phyloP scores from a whole-genome alignment of 2,113 vertebrate species.

The Gadus chalcogrammus region DNA sequence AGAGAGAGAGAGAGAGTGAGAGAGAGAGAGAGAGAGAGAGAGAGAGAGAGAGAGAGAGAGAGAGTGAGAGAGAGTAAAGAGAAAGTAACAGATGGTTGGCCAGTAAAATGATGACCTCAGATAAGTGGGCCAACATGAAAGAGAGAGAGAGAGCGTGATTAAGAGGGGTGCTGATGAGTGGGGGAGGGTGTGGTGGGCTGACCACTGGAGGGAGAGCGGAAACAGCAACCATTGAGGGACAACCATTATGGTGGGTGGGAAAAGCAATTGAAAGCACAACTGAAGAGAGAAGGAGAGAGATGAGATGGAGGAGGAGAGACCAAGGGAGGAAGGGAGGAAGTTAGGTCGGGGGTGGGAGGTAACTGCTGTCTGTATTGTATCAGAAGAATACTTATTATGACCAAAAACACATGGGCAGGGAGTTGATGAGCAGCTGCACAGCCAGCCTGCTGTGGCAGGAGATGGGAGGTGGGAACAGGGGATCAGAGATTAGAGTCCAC shows the following conservation, averaged over 20 bases:
- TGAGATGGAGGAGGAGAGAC: neutral
- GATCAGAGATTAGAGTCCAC: neutral
- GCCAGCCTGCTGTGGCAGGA: neutral
- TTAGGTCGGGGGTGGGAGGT: neutral
- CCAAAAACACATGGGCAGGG: constrained; percentile 26
- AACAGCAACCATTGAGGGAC: neutral
- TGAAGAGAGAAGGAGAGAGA: neutral
- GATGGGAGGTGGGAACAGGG: neutral
- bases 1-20: no score
- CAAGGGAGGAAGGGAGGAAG: neutral
- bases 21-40: neutral
- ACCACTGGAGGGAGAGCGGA: neutral
- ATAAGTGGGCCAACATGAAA: neutral
- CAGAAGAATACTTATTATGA: constrained; percentile 10
- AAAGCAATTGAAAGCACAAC: neutral
- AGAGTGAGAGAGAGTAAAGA: constrained; percentile 7
- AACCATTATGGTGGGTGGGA: neutral
- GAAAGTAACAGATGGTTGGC: neutral
- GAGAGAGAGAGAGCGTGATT: neutral
- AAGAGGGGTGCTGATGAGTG: neutral
- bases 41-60: constrained; percentile 5
- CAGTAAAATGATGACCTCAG: constrained; percentile 5
- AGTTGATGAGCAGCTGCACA: neutral
- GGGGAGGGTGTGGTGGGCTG: no score
- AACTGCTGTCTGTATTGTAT: constrained; percentile 6